These are phyloP conservation scores for Porites evermanni DNA, from an alignment of 92 coral and sea anemone genomes.

Conservation along the genomic window DNA sequence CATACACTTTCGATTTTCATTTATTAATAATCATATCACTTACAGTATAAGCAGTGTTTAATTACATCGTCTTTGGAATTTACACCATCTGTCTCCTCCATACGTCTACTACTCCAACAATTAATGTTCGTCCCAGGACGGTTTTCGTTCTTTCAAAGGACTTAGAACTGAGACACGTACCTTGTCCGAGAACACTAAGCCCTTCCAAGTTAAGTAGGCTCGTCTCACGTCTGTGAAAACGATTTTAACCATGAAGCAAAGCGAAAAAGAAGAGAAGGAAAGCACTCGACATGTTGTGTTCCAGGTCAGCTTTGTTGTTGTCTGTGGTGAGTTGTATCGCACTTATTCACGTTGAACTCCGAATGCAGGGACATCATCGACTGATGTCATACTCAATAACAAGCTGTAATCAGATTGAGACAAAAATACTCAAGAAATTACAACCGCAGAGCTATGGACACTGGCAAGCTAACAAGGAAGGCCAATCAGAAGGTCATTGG, in stretches of 20 bases:
- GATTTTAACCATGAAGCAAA: not conserved
- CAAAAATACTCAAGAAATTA: conserved; percentile 11
- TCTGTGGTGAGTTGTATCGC: conserved; percentile 34
- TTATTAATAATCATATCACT: too few relatives aligned
- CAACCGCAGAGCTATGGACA: not conserved
- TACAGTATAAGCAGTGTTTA: not conserved
- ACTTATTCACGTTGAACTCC: conserved; percentile 32
- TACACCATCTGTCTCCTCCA: not conserved
- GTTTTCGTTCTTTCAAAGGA: not conserved
- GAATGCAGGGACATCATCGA: conserved; percentile 21
- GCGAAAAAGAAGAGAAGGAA: not conserved
- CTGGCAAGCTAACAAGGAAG: not conserved
- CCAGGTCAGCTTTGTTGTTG: conserved; percentile 26
- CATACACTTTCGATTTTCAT: too few relatives aligned
- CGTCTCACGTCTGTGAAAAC: not conserved
- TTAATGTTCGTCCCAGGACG: not conserved
- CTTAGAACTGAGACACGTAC: not conserved
- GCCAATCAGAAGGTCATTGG: not conserved
- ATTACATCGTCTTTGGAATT: not conserved
- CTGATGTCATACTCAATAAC: conserved; percentile 20
- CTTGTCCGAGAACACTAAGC: too few relatives aligned
- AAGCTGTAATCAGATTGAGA: conserved; percentile 1
- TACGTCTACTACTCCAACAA: too few relatives aligned
- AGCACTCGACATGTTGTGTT: conserved; percentile 1
- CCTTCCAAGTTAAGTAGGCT: too few relatives aligned